Evolutionary conservation across 2,797 vertebrate genomes (phyloP), one percentile per base, ranked within the genome.

Genomic region (Zenarchopterus dispar): DNA sequence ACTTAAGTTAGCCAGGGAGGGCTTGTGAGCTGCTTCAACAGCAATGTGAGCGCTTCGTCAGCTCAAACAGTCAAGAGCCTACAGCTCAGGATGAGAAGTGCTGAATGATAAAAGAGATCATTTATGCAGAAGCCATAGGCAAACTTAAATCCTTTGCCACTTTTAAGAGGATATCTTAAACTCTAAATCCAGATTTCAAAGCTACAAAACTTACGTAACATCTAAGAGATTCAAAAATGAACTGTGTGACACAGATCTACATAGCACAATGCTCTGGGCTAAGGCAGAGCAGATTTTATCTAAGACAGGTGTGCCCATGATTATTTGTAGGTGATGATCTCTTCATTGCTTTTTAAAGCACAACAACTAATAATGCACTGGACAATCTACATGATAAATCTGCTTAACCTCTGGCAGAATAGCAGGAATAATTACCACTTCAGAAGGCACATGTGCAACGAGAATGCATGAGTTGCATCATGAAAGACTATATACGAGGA

Each of bases 51-150:
- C 7, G 53, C 70, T 56, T 62, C 52, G 70, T 85, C 80, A 83
- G 73, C 73, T 73, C 56, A 82, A 84, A 77, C 56, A 62, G 68
- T 70, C 67, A 48, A 49, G 55, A 74, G 72, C 67, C 48, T 62
- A 61, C 46, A 52, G 71, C 74, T 84, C 39, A 44, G 61, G 55
- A 69, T 68, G 49, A 65, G 50, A 31, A 67, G 1, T 59, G 56
- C 68, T 68, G 77, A 81, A 55, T 77, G 57, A 78, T 77, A 41
- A 78, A 65, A 72, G 49, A 52, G 56, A 78, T 76, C 21, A 71
- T 70, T 77, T 76, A 81, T 79, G 77, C 41, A 78, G 49, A 84
- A 52, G 66, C 70, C 43, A 36, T 0, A 1, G 49, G 63, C 43
- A 70, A 64, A 39, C 36, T 39, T 39, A 39, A 39, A 39, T 39